Evolutionary conservation across 2,888 invertebrate species (phyloP), one percentile per base, ranked within the genome.

Genomic region (Perizoma flavofasciatum): DNA sequence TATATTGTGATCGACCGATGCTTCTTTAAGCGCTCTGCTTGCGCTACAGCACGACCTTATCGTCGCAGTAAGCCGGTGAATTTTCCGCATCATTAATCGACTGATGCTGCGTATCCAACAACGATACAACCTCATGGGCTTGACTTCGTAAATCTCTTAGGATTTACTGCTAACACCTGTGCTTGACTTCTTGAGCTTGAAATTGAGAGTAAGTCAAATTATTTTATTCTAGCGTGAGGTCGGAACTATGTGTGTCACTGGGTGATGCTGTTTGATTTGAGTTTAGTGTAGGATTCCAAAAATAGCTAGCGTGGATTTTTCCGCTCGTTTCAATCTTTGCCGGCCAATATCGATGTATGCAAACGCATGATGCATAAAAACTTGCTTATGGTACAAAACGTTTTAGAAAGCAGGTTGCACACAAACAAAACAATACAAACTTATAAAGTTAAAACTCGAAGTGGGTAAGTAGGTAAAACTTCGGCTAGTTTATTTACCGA

Each of bases 41-140:
- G 35, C 49, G 44, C 22, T 50, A 10, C 8, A 22, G 10, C 35
- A 6, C 4, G 5, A 33, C 11, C 44, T 74, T 74, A 75, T 67
- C 68, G 71, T 68, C 67, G 71, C 69, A 68, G 68, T 70, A 74
- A 77, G 77, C 75, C 73, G 66, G 70, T 64, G 75, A 83, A 87
- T 88, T 89, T 86, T 83, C 83, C 75, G 79, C 78, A 77, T 82
- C 87, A 89, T 89, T 89, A 86, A 83, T 73, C 78, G 52, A 45
- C 55, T 62, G 59, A 61, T 62, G 70, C 65, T 62, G 64, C 57
- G 61, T 56, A 69, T 67, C 65, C 63, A 74, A 71, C 74, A 70
- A 68, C 70, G 72, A 75, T 60, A 74, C 74, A 76, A 72, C 69
- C 65, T 62, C 66, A 66, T 71, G 59, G 71, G 75, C 72, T 78